A percentile compares a stretch with the other conserved stretches of the same genome.
Conservation (phyloP, 1,140 invertebrate species). For the Temnothorax nylanderi region DNA sequence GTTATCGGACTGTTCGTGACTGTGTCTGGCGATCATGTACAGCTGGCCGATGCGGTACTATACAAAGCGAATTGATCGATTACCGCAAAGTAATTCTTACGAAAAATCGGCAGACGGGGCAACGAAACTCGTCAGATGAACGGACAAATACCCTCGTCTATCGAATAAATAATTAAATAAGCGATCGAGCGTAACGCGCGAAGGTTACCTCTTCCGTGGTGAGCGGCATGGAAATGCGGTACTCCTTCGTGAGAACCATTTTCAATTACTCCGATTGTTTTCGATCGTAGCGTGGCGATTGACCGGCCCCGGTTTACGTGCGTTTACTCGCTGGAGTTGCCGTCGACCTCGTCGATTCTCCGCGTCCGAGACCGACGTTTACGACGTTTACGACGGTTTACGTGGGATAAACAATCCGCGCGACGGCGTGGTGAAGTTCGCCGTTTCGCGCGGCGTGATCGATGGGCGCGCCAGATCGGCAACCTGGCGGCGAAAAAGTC, state of each 20-base stretch:
- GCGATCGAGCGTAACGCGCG: constrained; percentile 48
- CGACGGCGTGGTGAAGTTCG: constrained; percentile 11
- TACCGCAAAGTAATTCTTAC: not conserved
- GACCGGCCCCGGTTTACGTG: not conserved
- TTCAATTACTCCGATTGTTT: constrained; percentile 19
- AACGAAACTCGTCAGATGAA: not conserved
- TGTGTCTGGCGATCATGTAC: constrained; percentile 98
- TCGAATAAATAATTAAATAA: constrained; percentile 51
- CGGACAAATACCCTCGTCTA: not conserved
- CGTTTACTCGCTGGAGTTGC: not conserved
- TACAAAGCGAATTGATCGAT: constrained; percentile 27
- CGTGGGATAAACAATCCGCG: constrained; percentile 23
- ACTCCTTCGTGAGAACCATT: constrained; percentile 95
- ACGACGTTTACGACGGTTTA: not conserved
- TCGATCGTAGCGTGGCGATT: not conserved
- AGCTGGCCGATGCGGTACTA: constrained; percentile 97
- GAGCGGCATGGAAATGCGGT: constrained; percentile 96
- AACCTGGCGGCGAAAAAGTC: not conserved
- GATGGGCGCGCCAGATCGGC: not conserved
- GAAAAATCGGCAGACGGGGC: not conserved
- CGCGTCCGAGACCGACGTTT: not conserved
- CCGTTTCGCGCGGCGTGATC: constrained; percentile 4
- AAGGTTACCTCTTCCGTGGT: constrained; percentile 93
- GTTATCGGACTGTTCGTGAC: constrained; percentile 94
- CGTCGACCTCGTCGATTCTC: not conserved